A percentile compares a stretch with the other conserved stretches of the same genome.
These are phyloP conservation scores for Silurus aristotelis DNA, from an alignment of 2,797 vertebrate species.

Conservation along the genomic window DNA sequence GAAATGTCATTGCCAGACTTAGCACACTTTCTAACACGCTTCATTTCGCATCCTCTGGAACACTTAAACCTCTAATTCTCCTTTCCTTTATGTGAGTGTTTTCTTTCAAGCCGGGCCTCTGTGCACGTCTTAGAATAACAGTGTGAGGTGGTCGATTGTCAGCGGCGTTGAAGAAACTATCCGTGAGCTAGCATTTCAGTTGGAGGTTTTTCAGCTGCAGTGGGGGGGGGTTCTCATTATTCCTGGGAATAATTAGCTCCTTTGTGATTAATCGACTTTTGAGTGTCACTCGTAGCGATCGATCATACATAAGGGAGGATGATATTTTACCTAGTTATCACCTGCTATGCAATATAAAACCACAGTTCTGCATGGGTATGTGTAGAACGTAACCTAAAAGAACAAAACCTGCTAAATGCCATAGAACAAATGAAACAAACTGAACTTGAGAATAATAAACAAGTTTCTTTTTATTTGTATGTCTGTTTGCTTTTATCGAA, in stretches of 20 bases:
- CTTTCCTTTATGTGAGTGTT: conserved; percentile 34
- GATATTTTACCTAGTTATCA: not conserved
- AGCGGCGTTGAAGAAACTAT: conserved; percentile 36
- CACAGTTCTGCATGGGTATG: not conserved
- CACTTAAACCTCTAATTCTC: conserved; percentile 23
- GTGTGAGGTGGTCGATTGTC: conserved; percentile 18
- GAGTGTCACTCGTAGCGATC: not conserved
- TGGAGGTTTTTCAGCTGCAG: conserved; percentile 29
- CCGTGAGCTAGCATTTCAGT: conserved; percentile 40
- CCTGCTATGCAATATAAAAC: not conserved
- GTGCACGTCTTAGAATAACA: conserved; percentile 41
- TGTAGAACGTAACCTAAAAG: not conserved
- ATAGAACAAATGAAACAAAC: not conserved
- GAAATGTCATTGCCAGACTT: conserved; percentile 32
- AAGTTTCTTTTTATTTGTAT: not conserved
- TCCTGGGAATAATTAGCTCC: conserved; percentile 13
- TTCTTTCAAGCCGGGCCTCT: conserved; percentile 19
- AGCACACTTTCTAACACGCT: conserved; percentile 9
- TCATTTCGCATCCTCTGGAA: conserved; percentile 24
- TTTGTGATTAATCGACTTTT: not conserved
- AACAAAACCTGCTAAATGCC: too few relatives aligned
- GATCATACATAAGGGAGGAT: not conserved
- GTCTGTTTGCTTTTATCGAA: not conserved
- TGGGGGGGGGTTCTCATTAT: conserved; percentile 23
- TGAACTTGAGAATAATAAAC: not conserved